Conservation (phyloP, 2,888 invertebrate genomes). For the Scelioninae gen. 1 region DNA sequence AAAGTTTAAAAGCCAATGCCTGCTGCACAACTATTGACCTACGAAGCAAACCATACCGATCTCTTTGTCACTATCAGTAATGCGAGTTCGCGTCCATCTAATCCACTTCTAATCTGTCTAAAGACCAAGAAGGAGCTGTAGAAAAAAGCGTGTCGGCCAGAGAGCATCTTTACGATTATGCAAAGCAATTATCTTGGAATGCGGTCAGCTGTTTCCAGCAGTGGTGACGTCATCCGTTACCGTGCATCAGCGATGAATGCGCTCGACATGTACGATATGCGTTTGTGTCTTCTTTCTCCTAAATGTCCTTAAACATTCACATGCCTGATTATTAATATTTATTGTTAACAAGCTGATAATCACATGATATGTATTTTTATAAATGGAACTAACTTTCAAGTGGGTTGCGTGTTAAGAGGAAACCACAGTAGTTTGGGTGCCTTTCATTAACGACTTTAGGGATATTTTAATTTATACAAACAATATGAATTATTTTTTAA, state of each 20-base stretch:
- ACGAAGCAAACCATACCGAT: conserved; percentile 63
- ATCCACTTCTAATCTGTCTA: conserved; percentile 30
- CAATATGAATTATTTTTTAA: too few relatives aligned
- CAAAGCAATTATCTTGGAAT: conserved; percentile 83
- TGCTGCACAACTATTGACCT: conserved; percentile 78
- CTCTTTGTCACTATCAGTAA: conserved; percentile 34
- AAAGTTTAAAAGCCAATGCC: conserved; percentile 83
- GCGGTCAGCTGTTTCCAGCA: conserved; percentile 83
- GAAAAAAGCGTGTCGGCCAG: conserved; percentile 35
- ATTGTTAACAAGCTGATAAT: too few relatives aligned
- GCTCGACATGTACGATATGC: conserved; percentile 71
- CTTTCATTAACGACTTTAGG: too few relatives aligned
- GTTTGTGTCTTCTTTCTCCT: too few relatives aligned
- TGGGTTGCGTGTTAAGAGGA: too few relatives aligned
- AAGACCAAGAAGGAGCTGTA: conserved; percentile 25
- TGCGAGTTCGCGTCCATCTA: too few relatives aligned
- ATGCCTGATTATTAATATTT: too few relatives aligned
- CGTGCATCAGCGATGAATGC: conserved; percentile 66
- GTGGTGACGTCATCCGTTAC: conserved; percentile 77
- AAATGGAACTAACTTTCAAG: too few relatives aligned
- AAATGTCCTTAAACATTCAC: too few relatives aligned
- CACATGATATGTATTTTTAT: too few relatives aligned
- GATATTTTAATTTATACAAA: too few relatives aligned
- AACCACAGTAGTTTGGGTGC: too few relatives aligned
- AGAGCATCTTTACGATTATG: conserved; percentile 79